Percentiles rank a stretch among this genome's conserved stretches.
phyloP scores from a whole-genome alignment of 2,888 invertebrate species.

The Pteria penguin region DNA sequence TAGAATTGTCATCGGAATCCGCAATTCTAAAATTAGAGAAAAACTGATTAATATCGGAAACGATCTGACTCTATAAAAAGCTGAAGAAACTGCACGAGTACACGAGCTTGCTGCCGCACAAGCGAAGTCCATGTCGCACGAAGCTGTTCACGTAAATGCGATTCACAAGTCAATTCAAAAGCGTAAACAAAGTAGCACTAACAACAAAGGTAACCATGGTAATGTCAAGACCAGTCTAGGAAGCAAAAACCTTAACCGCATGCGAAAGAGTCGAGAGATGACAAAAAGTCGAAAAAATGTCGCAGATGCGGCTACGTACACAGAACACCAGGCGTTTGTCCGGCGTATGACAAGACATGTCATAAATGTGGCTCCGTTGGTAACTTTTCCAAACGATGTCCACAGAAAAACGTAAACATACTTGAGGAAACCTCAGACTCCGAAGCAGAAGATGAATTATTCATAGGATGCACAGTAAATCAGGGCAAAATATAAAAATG shows the following conservation, averaged over 20 bases:
- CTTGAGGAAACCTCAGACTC: background rate
- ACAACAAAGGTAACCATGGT: too few species aligned
- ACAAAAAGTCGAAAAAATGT: slow-evolving; percentile 7
- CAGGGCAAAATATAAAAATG: background rate
- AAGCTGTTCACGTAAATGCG: background rate
- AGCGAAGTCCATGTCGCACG: background rate
- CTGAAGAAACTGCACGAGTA: slow-evolving; percentile 1
- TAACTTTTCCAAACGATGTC: background rate
- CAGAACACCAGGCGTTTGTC: background rate
- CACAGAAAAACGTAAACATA: background rate
- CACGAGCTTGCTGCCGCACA: background rate
- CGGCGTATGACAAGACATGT: background rate
- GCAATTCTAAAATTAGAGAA: slow-evolving; percentile 31
- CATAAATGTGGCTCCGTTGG: background rate
- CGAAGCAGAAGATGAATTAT: slow-evolving; percentile 1
- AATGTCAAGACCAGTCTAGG: too few species aligned
- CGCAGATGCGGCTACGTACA: slow-evolving; percentile 11
- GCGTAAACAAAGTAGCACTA: too few species aligned
- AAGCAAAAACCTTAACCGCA: too few species aligned
- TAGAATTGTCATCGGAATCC: slow-evolving; percentile 42
- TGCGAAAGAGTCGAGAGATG: too few species aligned
- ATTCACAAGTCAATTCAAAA: too few species aligned
- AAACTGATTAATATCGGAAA: slow-evolving; percentile 42
- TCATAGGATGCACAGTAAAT: background rate
- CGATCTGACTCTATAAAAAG: slow-evolving; percentile 36